Conservation (phyloP, 2,797 vertebrate species). For the Lepilemur septentrionalis region DNA sequence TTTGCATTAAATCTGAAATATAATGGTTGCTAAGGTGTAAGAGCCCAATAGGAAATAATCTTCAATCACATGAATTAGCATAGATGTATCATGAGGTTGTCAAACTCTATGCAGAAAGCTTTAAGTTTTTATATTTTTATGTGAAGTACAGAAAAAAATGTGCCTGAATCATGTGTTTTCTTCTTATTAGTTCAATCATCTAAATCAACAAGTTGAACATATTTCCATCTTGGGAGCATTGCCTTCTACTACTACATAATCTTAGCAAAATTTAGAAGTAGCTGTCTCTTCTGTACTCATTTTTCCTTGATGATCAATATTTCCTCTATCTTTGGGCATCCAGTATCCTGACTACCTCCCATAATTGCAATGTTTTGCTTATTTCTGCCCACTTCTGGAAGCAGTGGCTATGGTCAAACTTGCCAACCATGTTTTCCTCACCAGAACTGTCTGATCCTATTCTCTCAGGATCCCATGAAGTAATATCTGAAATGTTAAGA, state of each 20-base stretch:
- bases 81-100: constrained; percentile 46
- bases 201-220: background rate
- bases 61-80: constrained; percentile 25
- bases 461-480: background rate
- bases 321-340: background rate
- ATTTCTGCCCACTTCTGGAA: background rate
- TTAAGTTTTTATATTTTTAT: background rate
- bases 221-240: background rate
- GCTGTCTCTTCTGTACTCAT: background rate
- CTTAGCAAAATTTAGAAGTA: constrained; percentile 2
- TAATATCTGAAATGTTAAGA: background rate
- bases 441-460: background rate
- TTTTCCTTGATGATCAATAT: background rate
- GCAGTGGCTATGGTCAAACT: background rate
- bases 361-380: background rate
- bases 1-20: background rate
- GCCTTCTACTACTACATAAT: background rate
- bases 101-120: constrained; percentile 22
- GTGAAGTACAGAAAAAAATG: background rate
- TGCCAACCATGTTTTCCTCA: background rate
- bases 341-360: background rate
- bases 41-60: background rate
- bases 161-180: background rate
- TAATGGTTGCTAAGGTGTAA: background rate
- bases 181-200: background rate